These are phyloP conservation scores for Spheniscus humboldti DNA, from an alignment of 2,797 vertebrate genomes.

Conservation along the genomic window DNA sequence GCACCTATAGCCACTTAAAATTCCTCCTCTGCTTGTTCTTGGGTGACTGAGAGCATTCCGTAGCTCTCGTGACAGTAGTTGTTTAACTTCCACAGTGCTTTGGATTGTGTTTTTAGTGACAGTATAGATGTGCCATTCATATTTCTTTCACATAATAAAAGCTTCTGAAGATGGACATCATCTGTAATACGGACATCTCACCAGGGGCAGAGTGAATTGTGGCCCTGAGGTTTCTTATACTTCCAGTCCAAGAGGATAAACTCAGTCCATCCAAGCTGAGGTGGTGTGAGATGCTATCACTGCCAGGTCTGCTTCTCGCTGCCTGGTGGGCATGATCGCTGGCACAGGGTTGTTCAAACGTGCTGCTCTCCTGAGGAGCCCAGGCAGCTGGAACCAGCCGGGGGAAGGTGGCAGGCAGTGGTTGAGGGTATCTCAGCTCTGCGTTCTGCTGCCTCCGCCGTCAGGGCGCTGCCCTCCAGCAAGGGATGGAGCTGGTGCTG, in stretches of 20 bases:
- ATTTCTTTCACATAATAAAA: background rate
- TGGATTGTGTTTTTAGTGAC: background rate
- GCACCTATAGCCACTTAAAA: background rate
- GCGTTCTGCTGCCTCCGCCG: background rate
- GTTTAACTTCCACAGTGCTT: background rate
- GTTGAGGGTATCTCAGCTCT: background rate
- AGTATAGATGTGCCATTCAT: background rate
- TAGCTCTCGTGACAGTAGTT: background rate
- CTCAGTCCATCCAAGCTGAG: background rate
- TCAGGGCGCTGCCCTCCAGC: background rate
- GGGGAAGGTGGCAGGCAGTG: background rate
- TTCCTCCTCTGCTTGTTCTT: background rate
- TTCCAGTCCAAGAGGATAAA: background rate
- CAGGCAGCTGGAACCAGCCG: background rate
- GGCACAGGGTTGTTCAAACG: no score
- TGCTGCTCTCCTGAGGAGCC: background rate
- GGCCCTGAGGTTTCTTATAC: background rate
- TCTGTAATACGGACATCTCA: background rate
- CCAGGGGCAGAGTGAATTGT: background rate
- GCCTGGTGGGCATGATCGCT: fast-evolving
- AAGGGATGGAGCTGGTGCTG: background rate
- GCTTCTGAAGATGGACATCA: background rate
- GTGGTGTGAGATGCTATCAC: background rate
- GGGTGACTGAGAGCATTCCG: no score
- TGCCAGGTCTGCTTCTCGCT: background rate